Conservation (phyloP, 2,113 vertebrate genomes). For the Dolichallabes microphthalmus region DNA sequence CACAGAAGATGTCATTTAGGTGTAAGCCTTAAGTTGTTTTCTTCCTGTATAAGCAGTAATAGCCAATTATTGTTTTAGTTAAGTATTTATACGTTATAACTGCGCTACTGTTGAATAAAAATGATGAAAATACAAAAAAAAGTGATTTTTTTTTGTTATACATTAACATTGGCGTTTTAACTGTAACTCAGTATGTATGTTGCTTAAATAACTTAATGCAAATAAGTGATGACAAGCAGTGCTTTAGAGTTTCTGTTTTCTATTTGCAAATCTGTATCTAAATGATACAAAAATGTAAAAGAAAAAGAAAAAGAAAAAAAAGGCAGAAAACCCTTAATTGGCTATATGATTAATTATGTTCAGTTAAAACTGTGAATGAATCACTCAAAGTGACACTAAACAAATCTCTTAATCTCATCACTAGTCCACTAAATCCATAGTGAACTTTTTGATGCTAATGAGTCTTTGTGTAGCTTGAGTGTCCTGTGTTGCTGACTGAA, state of each 20-base stretch:
- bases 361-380: not conserved
- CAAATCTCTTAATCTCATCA: conserved; percentile 12
- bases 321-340: not conserved
- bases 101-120: not conserved
- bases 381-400: conserved; percentile 12
- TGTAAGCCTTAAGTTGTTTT: not conserved
- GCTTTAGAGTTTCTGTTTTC: not conserved
- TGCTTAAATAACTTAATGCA: not conserved
- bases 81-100: not conserved
- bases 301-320: not conserved
- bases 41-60: not conserved
- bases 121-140: not conserved
- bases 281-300: not conserved
- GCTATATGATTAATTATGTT: not conserved
- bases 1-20: not conserved
- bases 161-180: not conserved
- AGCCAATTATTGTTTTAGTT: not conserved
- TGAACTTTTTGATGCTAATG: not conserved
- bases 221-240: not conserved
- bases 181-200: not conserved
- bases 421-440: not conserved
- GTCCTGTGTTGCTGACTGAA: not conserved
- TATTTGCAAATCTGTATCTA: not conserved
- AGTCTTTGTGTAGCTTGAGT: not conserved
- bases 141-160: not conserved